Evolutionary conservation across 2,797 vertebrate species (phyloP), one percentile per base, ranked within the genome.

Genomic region (Myotis myotis): DNA sequence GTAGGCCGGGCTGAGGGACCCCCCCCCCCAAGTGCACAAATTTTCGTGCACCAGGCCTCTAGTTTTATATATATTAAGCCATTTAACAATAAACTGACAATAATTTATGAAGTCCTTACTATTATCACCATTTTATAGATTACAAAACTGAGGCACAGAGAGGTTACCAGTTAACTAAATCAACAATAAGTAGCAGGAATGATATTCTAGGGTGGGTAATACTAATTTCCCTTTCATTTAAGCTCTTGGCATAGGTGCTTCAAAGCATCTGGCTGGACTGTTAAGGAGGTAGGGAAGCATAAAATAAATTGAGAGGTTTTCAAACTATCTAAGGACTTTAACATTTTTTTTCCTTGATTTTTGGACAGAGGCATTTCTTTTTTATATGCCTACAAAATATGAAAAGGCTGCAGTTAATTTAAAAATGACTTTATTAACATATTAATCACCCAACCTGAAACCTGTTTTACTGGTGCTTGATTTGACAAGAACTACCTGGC

Each of bases 151-250:
- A 95, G 25, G 66, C 10, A 62, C 15, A 91, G 20, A 6, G 5
- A 91, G 33, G 10, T 75, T 64, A 75, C 16, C 23, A 79, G 10
- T 83, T 91, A 84, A n/a, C 30, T 87, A 96, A 91, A 62, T 92
- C 60, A 95, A 90, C 17, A 84, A 47, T 89, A 83, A 89, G 66
- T 9, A 86, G 79, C 79, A 96, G 36, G 51, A 94, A 94, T 30
- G 47, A 87, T 64, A 79, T 49, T 89, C 57, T 51, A 89, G 51
- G 55, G 11, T 91, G 19, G 38, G n/a, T 44, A 70, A 82, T 55
- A 84, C 1, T 87, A 66, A 88, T 30, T 55, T 91, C 19, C 23
- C 33, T 82, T 88, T 94, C 79, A 41, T 79, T 86, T 75, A 71
- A 92, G 41, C 41, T 20, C 25, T 75, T 89, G 87, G 76, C 10